phyloP scores from a whole-genome alignment of 1,140 invertebrate genomes.

The Pogonognathellus flavescens region DNA sequence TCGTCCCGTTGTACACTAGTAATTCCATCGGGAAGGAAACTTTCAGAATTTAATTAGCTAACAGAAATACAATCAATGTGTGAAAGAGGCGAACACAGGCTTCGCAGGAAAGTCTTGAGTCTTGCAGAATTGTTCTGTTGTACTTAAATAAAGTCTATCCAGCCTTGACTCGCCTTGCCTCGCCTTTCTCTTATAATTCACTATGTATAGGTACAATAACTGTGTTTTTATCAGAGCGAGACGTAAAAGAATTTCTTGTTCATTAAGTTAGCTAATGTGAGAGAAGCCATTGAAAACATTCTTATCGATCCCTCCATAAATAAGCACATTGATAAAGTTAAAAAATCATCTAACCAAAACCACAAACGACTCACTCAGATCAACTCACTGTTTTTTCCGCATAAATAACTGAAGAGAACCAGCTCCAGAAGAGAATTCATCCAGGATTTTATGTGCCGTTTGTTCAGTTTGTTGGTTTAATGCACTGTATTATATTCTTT shows the following conservation, averaged over 20 bases:
- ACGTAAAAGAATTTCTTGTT: not conserved
- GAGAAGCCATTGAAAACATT: conserved; percentile 1
- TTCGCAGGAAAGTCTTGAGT: not conserved
- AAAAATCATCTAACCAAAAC: conserved; percentile 25
- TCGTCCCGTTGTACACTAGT: conserved; percentile 29
- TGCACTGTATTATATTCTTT: too few relatives aligned
- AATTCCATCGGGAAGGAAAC: conserved; percentile 33
- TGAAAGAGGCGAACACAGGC: not conserved
- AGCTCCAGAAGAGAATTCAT: conserved; percentile 21
- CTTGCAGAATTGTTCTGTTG: not conserved
- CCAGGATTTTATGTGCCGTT: not conserved
- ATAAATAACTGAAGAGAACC: conserved; percentile 2
- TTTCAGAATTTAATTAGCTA: conserved; percentile 44
- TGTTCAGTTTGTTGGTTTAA: too few relatives aligned
- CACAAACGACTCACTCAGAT: conserved; percentile 27
- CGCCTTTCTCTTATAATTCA: too few relatives aligned
- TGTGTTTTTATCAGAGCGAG: not conserved
- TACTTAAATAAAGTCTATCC: too few relatives aligned
- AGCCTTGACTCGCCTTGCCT: too few relatives aligned
- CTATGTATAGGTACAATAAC: not conserved
- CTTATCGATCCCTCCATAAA: conserved; percentile 4
- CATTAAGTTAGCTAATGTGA: not conserved
- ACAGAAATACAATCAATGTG: conserved; percentile 8
- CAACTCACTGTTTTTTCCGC: conserved; percentile 16
- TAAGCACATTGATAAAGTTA: conserved; percentile 28